These are phyloP conservation scores for Chauna torquata DNA, from an alignment of 2,113 vertebrate species.

Conservation along the genomic window DNA sequence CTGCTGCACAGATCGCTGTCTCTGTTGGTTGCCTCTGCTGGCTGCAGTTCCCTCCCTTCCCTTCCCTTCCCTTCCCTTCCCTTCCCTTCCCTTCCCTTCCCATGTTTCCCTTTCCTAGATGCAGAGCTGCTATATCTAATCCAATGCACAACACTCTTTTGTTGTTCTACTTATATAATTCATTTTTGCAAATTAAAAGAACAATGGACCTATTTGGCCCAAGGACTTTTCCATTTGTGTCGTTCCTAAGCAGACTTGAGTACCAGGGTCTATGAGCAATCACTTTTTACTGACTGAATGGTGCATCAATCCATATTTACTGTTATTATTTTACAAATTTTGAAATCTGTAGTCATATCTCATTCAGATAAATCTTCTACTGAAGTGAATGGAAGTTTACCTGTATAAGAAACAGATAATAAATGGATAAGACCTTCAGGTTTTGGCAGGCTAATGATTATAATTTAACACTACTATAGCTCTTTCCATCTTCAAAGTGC, in stretches of 20 bases:
- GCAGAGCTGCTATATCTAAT: neutral
- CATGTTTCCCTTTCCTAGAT: no score
- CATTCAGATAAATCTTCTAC: conserved; percentile 11
- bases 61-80: neutral
- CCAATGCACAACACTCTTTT: neutral
- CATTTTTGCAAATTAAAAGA: neutral
- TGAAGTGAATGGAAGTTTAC: conserved; percentile 29
- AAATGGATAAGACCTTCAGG: conserved; percentile 57
- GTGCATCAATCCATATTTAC: neutral
- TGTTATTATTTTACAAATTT: conserved; percentile 9
- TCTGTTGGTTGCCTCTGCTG: neutral
- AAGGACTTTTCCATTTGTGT: neutral
- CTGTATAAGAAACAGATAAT: conserved; percentile 51
- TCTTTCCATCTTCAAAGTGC: conserved; percentile 60
- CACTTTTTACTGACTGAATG: neutral
- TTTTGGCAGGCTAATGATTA: conserved; percentile 60
- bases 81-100: no score
- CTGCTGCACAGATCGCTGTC: neutral
- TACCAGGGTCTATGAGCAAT: neutral
- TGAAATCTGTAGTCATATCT: neutral
- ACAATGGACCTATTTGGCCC: neutral
- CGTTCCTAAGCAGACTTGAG: neutral
- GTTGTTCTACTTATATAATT: neutral
- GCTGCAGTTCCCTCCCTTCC: neutral
- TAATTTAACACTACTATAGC: conserved; percentile 51